A percentile compares a stretch with the other conserved stretches of the same genome.
phyloP scores from a whole-genome alignment of 2,797 vertebrate species.

The Anguilla anguilla region DNA sequence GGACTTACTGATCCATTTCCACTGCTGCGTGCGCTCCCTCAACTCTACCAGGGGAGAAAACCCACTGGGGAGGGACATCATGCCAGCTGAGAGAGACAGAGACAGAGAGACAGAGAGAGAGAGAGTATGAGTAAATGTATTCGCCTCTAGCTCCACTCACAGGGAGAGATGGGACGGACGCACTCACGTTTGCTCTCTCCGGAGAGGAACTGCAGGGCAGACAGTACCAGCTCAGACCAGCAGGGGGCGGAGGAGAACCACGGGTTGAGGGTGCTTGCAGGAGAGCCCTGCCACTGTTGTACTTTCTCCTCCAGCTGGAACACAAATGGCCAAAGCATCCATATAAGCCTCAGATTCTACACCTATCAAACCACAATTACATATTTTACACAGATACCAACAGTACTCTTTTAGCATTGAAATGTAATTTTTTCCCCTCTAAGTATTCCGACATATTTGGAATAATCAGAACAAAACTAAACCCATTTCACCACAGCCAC shows the following conservation, averaged over 20 bases:
- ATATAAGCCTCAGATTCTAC: neutral
- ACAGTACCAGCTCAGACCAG: conserved; percentile 92
- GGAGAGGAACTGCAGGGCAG: conserved; percentile 89
- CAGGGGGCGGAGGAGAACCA: conserved; percentile 91
- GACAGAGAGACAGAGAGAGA: conserved; percentile 28
- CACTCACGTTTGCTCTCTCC: conserved; percentile 87
- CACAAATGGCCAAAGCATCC: neutral
- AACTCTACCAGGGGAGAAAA: conserved; percentile 93
- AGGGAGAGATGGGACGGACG: neutral
- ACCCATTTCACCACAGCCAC: neutral
- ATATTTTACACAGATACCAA: neutral
- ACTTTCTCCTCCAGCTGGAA: conserved; percentile 91
- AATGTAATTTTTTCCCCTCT: neutral
- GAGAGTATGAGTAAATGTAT: neutral
- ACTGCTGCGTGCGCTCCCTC: conserved; percentile 88
- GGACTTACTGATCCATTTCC: conserved; percentile 89
- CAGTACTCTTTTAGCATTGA: neutral
- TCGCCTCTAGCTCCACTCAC: neutral
- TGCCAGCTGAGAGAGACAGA: conserved; percentile 62
- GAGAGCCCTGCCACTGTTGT: conserved; percentile 89
- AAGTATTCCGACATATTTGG: neutral
- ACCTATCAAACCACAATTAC: neutral
- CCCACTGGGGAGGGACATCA: conserved; percentile 82
- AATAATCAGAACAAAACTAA: neutral
- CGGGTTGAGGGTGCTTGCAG: conserved; percentile 87